Evolutionary conservation across 1,140 invertebrate genomes (phyloP).

Genomic region (Meteorus sp.): DNA sequence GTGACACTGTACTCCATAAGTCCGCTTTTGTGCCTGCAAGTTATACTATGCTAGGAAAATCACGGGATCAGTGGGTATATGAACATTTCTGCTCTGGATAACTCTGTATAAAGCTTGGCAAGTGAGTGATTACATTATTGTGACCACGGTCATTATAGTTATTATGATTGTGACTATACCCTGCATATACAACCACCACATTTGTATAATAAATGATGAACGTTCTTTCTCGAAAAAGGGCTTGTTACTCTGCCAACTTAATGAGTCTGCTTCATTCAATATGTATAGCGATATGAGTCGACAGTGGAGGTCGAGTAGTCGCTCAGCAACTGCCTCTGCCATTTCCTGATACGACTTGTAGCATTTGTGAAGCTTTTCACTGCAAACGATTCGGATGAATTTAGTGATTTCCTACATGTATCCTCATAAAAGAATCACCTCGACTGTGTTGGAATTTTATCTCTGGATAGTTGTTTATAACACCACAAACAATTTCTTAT

Average conservation of each 20-base stretch:
- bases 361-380: slow-evolving; percentile 48
- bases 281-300: slow-evolving; percentile 75
- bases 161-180: no score
- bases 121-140: no score
- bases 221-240: slow-evolving; percentile 70
- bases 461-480: slow-evolving; percentile 66
- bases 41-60: no score
- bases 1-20: slow-evolving; percentile 78
- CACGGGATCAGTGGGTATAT: background rate
- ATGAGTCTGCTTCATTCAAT: slow-evolving; percentile 74
- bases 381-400: slow-evolving; percentile 20
- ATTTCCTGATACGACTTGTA: slow-evolving; percentile 78
- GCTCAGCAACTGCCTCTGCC: slow-evolving; percentile 77
- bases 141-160: no score
- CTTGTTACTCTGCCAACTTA: slow-evolving; percentile 67
- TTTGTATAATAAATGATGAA: slow-evolving; percentile 76
- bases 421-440: slow-evolving; percentile 32
- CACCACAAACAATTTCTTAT: slow-evolving; percentile 76
- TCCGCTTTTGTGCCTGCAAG: slow-evolving; percentile 73
- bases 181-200: slow-evolving; percentile 86
- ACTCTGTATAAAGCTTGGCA: no score
- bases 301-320: slow-evolving; percentile 75
- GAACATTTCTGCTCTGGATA: no score
- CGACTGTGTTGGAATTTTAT: slow-evolving; percentile 38
- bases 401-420: background rate